phyloP scores from a whole-genome alignment of 2,113 vertebrate species.

The Lophotis ruficrista region DNA sequence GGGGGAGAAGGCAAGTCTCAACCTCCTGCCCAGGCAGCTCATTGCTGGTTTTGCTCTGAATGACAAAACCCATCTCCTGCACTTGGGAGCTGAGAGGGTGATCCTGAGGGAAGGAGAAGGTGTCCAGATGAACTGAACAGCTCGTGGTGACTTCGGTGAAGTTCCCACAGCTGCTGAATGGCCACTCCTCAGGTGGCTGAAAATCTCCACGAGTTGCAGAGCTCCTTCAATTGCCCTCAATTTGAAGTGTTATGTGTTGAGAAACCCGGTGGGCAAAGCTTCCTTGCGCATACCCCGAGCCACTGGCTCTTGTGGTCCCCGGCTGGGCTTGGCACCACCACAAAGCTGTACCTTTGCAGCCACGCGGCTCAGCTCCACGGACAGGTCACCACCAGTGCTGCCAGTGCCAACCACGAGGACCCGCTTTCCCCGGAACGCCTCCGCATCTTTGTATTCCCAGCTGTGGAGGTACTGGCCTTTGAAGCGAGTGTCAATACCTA shows the following conservation, averaged over 20 bases:
- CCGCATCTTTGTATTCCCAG: constrained; percentile 80
- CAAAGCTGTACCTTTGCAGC: constrained; percentile 78
- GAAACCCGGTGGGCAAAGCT: neutral
- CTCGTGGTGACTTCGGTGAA: neutral
- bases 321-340: fast-evolving
- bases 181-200: neutral
- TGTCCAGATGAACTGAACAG: neutral
- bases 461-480: constrained; percentile 84
- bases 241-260: neutral
- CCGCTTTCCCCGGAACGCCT: constrained; percentile 78
- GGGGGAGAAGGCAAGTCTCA: neutral
- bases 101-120: neutral
- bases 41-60: neutral
- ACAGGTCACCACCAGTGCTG: constrained; percentile 86
- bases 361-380: constrained; percentile 83
- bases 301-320: fast-evolving
- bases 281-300: neutral
- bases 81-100: neutral
- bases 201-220: neutral
- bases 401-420: constrained; percentile 87
- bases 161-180: neutral
- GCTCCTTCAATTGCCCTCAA: neutral
- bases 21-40: neutral
- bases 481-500: constrained; percentile 84
- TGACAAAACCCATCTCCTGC: neutral